phyloP scores from a whole-genome alignment of 2,113 vertebrate species.

The Daphoenositta chrysoptera region DNA sequence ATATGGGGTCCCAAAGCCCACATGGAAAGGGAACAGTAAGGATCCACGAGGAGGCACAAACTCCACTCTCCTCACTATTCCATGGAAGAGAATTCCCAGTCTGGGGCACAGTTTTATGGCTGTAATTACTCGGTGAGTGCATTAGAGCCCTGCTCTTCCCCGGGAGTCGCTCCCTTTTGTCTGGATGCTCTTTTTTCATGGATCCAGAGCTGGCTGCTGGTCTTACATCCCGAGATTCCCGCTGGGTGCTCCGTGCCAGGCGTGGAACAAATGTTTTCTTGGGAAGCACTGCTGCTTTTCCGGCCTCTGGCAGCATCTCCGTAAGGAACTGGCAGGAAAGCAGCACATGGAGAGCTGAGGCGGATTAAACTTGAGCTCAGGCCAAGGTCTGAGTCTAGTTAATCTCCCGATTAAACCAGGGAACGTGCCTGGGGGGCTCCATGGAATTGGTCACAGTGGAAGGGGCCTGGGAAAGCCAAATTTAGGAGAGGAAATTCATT shows the following conservation, averaged over 20 bases:
- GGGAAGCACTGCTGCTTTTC: neutral
- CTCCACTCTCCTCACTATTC: neutral
- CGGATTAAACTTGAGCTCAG: neutral
- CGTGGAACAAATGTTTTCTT: neutral
- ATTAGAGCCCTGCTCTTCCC: neutral
- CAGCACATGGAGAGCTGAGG: neutral
- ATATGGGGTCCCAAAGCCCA: rapidly evolving
- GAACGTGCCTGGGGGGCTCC: neutral
- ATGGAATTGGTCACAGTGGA: neutral
- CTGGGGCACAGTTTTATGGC: rapidly evolving
- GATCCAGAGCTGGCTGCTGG: neutral
- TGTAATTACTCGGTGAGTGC: neutral
- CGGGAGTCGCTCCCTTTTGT: neutral
- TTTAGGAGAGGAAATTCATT: neutral
- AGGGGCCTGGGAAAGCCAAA: neutral
- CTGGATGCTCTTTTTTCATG: neutral
- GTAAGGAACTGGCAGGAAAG: neutral
- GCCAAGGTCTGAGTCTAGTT: neutral
- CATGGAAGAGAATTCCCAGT: neutral
- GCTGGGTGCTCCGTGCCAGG: neutral
- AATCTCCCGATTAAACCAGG: neutral
- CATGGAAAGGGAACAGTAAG: rapidly evolving
- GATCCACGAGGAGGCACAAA: neutral
- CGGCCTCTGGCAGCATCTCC: neutral
- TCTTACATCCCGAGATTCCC: neutral